These are phyloP conservation scores for Nemurella pictetii DNA, from an alignment of 2,888 invertebrate species.

Conservation along the genomic window DNA sequence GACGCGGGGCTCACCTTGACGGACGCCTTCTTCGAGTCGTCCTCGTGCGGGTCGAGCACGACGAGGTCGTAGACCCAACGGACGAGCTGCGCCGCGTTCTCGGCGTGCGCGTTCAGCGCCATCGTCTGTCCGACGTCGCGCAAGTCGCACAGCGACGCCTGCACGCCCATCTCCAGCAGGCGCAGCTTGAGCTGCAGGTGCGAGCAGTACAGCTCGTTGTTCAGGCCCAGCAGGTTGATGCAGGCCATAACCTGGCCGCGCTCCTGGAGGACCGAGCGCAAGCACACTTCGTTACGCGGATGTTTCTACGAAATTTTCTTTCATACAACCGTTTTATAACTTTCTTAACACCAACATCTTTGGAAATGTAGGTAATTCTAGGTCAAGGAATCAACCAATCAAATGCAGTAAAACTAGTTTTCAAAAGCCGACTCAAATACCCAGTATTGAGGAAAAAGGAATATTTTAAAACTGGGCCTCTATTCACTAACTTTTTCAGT, in stretches of 20 bases:
- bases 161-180: conserved; percentile 62
- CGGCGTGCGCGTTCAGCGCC: conserved; percentile 51
- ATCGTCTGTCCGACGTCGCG: conserved; percentile 55
- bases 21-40: conserved; percentile 57
- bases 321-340: too few relatives aligned
- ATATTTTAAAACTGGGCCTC: too few relatives aligned
- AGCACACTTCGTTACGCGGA: too few relatives aligned
- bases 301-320: too few relatives aligned
- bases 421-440: too few relatives aligned
- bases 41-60: conserved; percentile 58
- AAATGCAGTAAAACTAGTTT: too few relatives aligned
- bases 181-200: conserved; percentile 59
- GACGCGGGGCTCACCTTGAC: conserved; percentile 51
- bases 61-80: conserved; percentile 62
- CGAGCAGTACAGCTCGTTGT: conserved; percentile 60
- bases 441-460: too few relatives aligned
- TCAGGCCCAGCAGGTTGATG: conserved; percentile 60
- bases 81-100: conserved; percentile 61
- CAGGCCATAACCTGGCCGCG: conserved; percentile 64
- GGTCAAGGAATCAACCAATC: too few relatives aligned
- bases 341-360: too few relatives aligned
- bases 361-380: too few relatives aligned
- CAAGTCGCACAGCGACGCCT: conserved; percentile 61
- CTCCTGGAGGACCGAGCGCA: conserved; percentile 51
- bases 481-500: too few relatives aligned